These are phyloP conservation scores for Melitaea athalia DNA, from an alignment of 2,888 invertebrate species.

Conservation along the genomic window DNA sequence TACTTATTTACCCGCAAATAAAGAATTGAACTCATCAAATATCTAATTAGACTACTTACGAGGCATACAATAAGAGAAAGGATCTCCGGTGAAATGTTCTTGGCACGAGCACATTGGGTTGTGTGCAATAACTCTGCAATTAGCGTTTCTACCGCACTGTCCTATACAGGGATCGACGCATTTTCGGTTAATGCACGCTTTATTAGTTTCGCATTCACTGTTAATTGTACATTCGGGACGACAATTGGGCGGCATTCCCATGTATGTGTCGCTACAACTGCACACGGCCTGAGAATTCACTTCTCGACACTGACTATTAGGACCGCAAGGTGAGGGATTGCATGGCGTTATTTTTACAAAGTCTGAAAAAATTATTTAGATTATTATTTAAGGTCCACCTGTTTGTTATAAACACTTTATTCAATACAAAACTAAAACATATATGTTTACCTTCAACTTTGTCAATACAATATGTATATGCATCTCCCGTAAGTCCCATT, in stretches of 20 bases:
- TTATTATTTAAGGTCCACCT: background rate
- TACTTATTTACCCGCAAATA: background rate
- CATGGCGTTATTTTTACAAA: constrained; percentile 78
- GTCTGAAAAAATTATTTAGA: constrained; percentile 53
- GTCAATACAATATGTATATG: constrained; percentile 84
- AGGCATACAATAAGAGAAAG: constrained; percentile 84
- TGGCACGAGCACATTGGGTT: constrained; percentile 91
- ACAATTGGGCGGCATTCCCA: constrained; percentile 90
- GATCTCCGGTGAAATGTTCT: constrained; percentile 88
- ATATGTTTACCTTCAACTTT: constrained; percentile 64
- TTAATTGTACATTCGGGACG: constrained; percentile 91
- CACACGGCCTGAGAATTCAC: constrained; percentile 87
- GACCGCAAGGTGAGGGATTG: constrained; percentile 89
- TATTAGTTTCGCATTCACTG: constrained; percentile 88
- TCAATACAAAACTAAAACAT: background rate
- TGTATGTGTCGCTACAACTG: constrained; percentile 86
- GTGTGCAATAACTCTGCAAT: constrained; percentile 91
- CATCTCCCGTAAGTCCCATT: constrained; percentile 86
- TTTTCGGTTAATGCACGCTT: constrained; percentile 89
- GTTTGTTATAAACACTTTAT: background rate
- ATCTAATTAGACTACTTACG: constrained; percentile 51
- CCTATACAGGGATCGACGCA: constrained; percentile 91
- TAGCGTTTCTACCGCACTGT: constrained; percentile 89
- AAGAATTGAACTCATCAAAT: background rate
- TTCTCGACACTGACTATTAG: constrained; percentile 88